Base-by-base conservation (phyloP, 2,113 vertebrate genomes). In the Odocoileus hemionus region DNA sequence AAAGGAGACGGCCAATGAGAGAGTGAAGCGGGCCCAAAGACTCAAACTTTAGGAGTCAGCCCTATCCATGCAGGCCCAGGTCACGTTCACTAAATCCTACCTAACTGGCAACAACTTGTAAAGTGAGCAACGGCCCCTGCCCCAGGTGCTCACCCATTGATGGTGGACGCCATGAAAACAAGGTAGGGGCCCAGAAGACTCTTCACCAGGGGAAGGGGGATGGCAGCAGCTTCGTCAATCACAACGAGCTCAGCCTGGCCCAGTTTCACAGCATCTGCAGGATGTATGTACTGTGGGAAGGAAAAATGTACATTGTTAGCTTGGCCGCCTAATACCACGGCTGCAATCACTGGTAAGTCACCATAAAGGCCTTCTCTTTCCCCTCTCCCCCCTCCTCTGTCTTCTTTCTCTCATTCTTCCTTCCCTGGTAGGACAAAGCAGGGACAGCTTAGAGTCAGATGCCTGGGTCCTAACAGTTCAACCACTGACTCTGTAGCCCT, bases 121-220 rank as follows among this genome's bases (percentile, higher is more conserved):
- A 4, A 0, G 4, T 21, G 14, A 52, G 6, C 16, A 7, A 55
- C 0, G 1, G 11, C 47, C 50, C 43, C n/a, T 0, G 2, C 6
- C 23, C 33, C 1, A 0, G 3, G 55, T 3, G 28, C 64, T 98
- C 90, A 99, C 99, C 99, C 99, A 0, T 99, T 99, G 98, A 99
- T 99, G 57, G 99, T 99, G 78, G 99, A 99, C 45, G 99, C 99
- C 99, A 99, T 99, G 98, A 99, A 99, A 39, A 99, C 99, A 47
- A 99, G 99, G 82, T 99, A 99, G 16, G 99, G 99, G 3, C 99
- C 99, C 6, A 99, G 99, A 11, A 99, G 99, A 26, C 98, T 99
- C 98, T 99, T 99, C 83, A 99, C 99, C 84, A 99, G 98, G 4
- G 99, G 99, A 0, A 99, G 99, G 9, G 99, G 99, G 78, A 99